Evolutionary conservation across 2,797 vertebrate genomes (phyloP).

Genomic region (Pangasius krempfi): DNA sequence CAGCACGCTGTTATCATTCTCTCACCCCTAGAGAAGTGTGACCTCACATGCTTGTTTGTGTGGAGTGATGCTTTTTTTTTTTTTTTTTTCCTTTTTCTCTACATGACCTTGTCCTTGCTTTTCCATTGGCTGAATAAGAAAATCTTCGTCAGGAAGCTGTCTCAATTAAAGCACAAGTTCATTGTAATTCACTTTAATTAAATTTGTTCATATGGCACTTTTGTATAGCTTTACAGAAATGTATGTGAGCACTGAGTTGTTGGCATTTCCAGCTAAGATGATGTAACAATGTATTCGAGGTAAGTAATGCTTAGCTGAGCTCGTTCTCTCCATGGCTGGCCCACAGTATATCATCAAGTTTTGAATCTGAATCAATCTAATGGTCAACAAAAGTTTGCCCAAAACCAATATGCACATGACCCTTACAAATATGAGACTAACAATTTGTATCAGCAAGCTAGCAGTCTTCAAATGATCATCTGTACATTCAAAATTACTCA

Average conservation of each 20-base stretch:
- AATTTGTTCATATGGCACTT: background rate
- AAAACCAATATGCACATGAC: background rate
- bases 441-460: no score
- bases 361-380: background rate
- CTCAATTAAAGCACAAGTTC: background rate
- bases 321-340: background rate
- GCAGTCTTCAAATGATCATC: background rate
- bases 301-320: background rate
- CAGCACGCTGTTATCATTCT: slow-evolving; percentile 61
- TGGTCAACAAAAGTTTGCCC: background rate
- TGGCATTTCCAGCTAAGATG: background rate
- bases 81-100: slow-evolving; percentile 15
- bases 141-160: background rate
- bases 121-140: background rate
- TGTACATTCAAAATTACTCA: background rate
- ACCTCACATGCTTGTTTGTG: slow-evolving; percentile 55
- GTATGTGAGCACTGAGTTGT: background rate
- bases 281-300: background rate
- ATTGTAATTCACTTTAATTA: background rate
- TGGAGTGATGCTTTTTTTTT: slow-evolving; percentile 14
- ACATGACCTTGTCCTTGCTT: slow-evolving; percentile 18
- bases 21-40: slow-evolving; percentile 56
- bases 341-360: background rate
- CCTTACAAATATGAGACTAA: background rate
- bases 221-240: background rate